Base-by-base conservation (phyloP, 2,888 invertebrate species). In the Drosophila cognata region DNA sequence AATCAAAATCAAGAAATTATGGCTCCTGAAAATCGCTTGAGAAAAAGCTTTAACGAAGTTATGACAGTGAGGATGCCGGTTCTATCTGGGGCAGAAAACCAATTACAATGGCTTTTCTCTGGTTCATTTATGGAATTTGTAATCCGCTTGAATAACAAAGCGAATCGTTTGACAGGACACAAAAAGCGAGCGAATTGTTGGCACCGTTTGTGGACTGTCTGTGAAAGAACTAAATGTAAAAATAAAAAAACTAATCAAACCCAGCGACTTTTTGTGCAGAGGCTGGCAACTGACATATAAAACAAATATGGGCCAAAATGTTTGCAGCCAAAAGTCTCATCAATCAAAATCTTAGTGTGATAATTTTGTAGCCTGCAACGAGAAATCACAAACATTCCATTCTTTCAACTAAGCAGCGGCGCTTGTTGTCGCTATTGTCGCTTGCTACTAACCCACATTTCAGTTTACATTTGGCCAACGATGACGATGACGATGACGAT, bases 321-420 rank as follows among this genome's bases (percentile, higher is more conserved):
- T 21, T 53, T 50, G 33, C 28, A n/a, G 57, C 68, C 63, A 66
- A 73, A 84, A 89, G 74, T 73, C 79, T 76, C 88, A 85, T 85
- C 85, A 89, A 85, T 85, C 85, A 85, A 85, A 85, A 85, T 80
- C 76, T 85, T 82, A 75, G 85, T 85, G 85, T 79, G 85, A 85
- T 85, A 82, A 85, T 82, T 81, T 82, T 84, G 84, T 82, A 82
- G 86, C 74, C 67, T 60, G 88, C 78, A 62, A 74, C 71, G 75
- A 72, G 80, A 88, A 85, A 89, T 89, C 86, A 77, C 77, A 88
- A 89, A 64, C 79, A 74, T 89, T 85, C 16, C 16, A 46, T 46
- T 79, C 80, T 68, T 78, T 82, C 59, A 71, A 76, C 86, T 84
- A 82, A 84, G 74, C 77, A 57, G 69, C 52, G 67, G 52, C 61